Base-by-base conservation (phyloP, 2,113 vertebrate genomes). In the Diglossa brunneiventris region DNA sequence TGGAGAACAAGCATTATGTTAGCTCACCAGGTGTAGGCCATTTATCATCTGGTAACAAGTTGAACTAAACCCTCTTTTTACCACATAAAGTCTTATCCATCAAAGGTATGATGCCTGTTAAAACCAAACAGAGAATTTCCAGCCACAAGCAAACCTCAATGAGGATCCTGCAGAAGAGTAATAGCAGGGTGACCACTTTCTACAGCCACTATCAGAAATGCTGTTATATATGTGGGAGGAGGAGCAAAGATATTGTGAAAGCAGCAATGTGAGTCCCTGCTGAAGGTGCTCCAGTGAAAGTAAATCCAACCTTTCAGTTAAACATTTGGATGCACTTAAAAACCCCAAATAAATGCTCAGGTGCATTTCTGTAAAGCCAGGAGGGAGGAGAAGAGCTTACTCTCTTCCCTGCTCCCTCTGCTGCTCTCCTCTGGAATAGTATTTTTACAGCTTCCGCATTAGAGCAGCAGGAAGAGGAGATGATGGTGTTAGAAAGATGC, bases 41-140 rank as follows among this genome's bases (percentile, higher is more conserved):
- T 70, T 61, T 61, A 16, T 52, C 37, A 50, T 35, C 37, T 31
- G 37, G 15, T 30, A 61, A 35, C 19, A 42, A 70, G 44, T 79
- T 77, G 62, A 96, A 89, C 35, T 67, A 82, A 83, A 80, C 28
- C 20, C 75, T 47, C 42, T 90, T 96, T 90, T 95, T 50, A 27
- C 80, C 75, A 49, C 19, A 30, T 31, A 61, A 91, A 42, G 37
- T 59, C 91, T 50, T 27, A 68, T 23, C 42, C 66, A 74, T 73
- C 67, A 85, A 92, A 95, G 23, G 31, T 61, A 47, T 33, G 10
- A 64, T 1, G 8, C 6, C 5, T 24, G 16, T 73, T 90, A 72
- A 92, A 92, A 80, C 22, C 53, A 82, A 93, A 64, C 8, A 59
- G 7, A 9, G 12, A 63, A 9, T 55, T 72, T 85, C 33, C 52